A percentile compares a stretch with the other conserved stretches of the same genome.
Conservation (phyloP, 2,888 invertebrate genomes). For the Oscheius myriophilus region DNA sequence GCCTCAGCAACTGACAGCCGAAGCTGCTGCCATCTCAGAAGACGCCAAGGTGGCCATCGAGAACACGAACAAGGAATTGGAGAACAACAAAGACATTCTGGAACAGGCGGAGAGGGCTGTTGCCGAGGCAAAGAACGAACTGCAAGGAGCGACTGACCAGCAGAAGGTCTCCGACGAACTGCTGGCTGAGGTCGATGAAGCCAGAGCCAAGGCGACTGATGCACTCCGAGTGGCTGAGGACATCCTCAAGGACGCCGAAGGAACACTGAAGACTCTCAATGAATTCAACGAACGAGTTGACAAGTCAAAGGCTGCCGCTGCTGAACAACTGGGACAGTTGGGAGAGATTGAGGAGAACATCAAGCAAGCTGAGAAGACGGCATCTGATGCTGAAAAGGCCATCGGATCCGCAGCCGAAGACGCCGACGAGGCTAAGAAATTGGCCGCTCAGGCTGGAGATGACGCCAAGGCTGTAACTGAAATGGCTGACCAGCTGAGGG, state of each 20-base stretch:
- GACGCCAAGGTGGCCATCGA: slow-evolving; percentile 74
- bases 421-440: slow-evolving; percentile 40
- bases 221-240: slow-evolving; percentile 87
- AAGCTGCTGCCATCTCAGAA: slow-evolving; percentile 74
- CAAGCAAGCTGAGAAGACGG: slow-evolving; percentile 75
- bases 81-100: slow-evolving; percentile 72
- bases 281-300: slow-evolving; percentile 87
- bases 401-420: slow-evolving; percentile 50
- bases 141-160: slow-evolving; percentile 77
- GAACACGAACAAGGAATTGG: slow-evolving; percentile 80
- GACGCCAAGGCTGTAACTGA: slow-evolving; percentile 54
- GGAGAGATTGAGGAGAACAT: slow-evolving; percentile 81
- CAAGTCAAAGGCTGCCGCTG: slow-evolving; percentile 83
- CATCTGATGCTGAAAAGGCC: slow-evolving; percentile 48
- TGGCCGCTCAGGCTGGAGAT: slow-evolving; percentile 41
- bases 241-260: slow-evolving; percentile 82
- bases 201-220: slow-evolving; percentile 80
- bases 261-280: slow-evolving; percentile 74
- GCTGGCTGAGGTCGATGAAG: slow-evolving; percentile 81
- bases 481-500: slow-evolving; percentile 40
- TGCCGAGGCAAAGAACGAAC: slow-evolving; percentile 72
- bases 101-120: slow-evolving; percentile 77
- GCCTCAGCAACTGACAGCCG: slow-evolving; percentile 76
- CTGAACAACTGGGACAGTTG: slow-evolving; percentile 81
- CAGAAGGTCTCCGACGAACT: slow-evolving; percentile 83